These are phyloP conservation scores for Brachyhypopomus gauderio DNA, from an alignment of 2,113 vertebrate species.

Conservation along the genomic window DNA sequence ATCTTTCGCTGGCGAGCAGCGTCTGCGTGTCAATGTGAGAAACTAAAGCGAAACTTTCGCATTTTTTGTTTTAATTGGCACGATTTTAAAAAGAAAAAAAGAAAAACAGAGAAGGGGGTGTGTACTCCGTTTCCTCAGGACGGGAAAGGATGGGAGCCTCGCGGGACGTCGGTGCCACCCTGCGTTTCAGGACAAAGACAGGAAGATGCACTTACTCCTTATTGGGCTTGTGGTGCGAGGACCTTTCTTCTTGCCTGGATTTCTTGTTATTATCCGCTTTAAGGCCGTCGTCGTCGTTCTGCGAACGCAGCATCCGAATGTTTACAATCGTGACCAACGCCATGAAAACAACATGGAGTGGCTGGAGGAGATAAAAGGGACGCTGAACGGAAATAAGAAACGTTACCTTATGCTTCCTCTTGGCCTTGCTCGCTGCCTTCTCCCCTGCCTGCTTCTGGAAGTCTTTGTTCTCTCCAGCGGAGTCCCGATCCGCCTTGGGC, in stretches of 20 bases:
- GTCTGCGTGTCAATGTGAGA: too few species aligned
- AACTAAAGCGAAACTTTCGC: too few species aligned
- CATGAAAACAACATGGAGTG: background rate
- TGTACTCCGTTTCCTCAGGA: too few species aligned
- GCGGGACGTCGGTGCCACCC: too few species aligned
- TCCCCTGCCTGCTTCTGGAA: constrained; percentile 85
- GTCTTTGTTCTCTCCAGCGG: constrained; percentile 79
- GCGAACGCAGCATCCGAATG: constrained; percentile 11
- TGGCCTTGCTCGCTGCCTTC: constrained; percentile 86
- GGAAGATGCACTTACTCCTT: constrained; percentile 84
- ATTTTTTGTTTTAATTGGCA: too few species aligned
- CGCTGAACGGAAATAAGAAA: too few species aligned
- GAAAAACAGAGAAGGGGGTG: too few species aligned
- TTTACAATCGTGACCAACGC: background rate
- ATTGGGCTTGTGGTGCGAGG: constrained; percentile 85
- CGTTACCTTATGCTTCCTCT: constrained; percentile 91
- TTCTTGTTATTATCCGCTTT: constrained; percentile 89
- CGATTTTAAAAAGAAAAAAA: too few species aligned
- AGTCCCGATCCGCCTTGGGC: constrained; percentile 87
- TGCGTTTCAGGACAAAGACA: background rate
- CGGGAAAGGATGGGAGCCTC: too few species aligned
- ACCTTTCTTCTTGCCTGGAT: constrained; percentile 89
- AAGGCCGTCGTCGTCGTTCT: constrained; percentile 89
- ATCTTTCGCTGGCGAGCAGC: too few species aligned
- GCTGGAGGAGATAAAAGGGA: too few species aligned